These are phyloP conservation scores for Alouatta palliata DNA, from an alignment of 2,113 vertebrate species.

Conservation along the genomic window DNA sequence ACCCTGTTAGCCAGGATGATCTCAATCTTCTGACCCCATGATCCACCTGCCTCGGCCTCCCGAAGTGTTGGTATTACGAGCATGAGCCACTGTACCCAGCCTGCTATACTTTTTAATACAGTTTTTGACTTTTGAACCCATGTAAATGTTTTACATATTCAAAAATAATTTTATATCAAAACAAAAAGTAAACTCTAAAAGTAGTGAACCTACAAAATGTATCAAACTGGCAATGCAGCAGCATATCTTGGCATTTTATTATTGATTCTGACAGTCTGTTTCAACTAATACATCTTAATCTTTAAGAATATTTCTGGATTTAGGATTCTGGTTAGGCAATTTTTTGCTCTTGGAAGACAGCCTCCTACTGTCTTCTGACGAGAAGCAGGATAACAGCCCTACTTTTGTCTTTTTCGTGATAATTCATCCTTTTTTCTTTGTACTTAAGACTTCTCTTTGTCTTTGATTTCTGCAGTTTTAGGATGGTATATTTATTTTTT, in stretches of 20 bases:
- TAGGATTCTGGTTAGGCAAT: background rate
- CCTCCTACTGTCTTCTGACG: background rate
- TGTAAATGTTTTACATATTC: background rate
- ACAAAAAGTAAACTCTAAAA: background rate
- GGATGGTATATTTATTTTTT: background rate
- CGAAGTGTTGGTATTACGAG: too few relatives aligned
- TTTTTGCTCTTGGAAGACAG: background rate
- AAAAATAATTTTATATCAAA: constrained; percentile 1
- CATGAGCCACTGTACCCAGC: too few relatives aligned
- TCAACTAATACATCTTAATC: background rate
- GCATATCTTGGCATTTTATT: background rate
- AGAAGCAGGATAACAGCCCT: background rate
- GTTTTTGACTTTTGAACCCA: background rate
- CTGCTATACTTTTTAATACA: background rate
- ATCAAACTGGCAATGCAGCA: background rate
- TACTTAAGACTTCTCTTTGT: background rate
- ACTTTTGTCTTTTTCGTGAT: background rate
- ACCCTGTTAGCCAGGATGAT: too few relatives aligned
- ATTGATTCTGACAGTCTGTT: background rate
- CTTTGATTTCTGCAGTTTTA: background rate
- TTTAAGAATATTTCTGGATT: background rate
- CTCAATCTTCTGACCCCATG: too few relatives aligned
- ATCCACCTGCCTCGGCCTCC: too few relatives aligned
- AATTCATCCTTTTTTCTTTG: background rate
- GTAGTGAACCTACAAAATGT: background rate